Percentiles rank a stretch among this genome's conserved stretches.
Evolutionary conservation across 2,888 invertebrate species (phyloP).

Genomic region (Synergus gifuensis): DNA sequence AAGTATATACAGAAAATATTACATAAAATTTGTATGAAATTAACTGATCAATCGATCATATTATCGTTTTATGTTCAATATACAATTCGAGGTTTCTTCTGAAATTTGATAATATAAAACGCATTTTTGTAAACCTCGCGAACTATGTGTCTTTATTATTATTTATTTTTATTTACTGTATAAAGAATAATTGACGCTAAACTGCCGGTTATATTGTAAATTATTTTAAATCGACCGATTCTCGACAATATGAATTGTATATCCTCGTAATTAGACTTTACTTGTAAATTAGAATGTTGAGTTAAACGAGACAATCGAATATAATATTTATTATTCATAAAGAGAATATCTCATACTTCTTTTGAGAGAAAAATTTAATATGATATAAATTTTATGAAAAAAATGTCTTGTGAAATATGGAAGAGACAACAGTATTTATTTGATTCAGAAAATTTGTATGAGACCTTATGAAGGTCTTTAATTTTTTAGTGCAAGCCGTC

Average conservation of each 20-base stretch:
- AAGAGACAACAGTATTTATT: not conserved
- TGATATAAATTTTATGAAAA: not conserved
- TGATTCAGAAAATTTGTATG: not conserved
- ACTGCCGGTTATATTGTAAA: not conserved
- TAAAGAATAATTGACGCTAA: slow-evolving; percentile 14
- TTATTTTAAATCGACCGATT: not conserved
- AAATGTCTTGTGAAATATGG: not conserved
- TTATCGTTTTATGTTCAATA: slow-evolving; percentile 23
- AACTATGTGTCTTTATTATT: slow-evolving; percentile 4
- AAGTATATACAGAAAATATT: slow-evolving; percentile 58
- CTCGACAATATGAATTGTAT: too few relatives aligned
- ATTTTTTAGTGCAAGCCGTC: slow-evolving; percentile 38
- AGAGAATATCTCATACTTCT: not conserved
- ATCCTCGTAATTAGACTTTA: not conserved
- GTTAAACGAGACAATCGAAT: not conserved
- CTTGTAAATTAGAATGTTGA: not conserved
- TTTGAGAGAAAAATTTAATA: not conserved
- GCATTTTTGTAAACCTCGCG: not conserved
- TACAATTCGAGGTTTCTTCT: not conserved
- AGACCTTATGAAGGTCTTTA: not conserved
- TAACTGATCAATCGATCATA: slow-evolving; percentile 6
- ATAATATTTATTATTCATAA: slow-evolving; percentile 4
- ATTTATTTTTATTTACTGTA: slow-evolving; percentile 22
- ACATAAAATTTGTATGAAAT: slow-evolving; percentile 44
- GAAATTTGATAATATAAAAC: not conserved